Percentiles rank a stretch among this genome's conserved stretches.
Evolutionary conservation across 2,888 invertebrate genomes (phyloP).

Genomic region (Eupithecia insigniata): DNA sequence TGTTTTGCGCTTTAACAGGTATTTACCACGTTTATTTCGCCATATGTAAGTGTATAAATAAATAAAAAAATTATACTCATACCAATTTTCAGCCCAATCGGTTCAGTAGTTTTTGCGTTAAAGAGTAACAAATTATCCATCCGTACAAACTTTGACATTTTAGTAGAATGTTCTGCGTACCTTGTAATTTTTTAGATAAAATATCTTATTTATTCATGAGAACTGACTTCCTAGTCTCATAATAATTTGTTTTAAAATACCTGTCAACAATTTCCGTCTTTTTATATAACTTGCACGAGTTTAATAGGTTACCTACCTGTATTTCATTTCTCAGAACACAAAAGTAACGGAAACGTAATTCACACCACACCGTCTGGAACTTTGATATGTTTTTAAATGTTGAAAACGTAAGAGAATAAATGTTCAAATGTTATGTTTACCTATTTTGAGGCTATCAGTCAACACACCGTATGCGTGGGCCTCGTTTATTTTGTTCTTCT

Average conservation of each 20-base stretch:
- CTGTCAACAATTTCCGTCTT: neutral
- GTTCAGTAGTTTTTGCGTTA: no score
- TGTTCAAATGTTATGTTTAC: neutral
- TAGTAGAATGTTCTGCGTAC: no score
- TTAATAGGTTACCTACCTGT: neutral
- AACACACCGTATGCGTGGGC: constrained; percentile 22
- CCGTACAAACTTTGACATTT: no score
- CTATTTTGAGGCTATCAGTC: constrained; percentile 24
- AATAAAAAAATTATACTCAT: no score
- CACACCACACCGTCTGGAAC: constrained; percentile 18
- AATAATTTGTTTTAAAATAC: neutral
- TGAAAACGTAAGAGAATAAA: constrained; percentile 16
- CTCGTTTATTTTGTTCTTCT: neutral
- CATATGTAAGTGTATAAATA: no score
- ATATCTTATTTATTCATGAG: neutral
- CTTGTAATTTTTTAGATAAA: neutral
- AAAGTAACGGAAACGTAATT: constrained; percentile 21
- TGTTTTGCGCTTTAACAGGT: no score
- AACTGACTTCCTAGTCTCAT: neutral
- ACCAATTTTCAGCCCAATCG: no score
- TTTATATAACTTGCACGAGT: neutral
- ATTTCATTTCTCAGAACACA: neutral
- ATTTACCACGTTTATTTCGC: no score
- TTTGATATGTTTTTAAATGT: neutral
- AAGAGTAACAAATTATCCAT: no score